Percentiles rank a stretch among this genome's conserved stretches.
These are phyloP conservation scores for Tanaodytes sp. DNA, from an alignment of 2,888 invertebrate genomes.

Conservation along the genomic window DNA sequence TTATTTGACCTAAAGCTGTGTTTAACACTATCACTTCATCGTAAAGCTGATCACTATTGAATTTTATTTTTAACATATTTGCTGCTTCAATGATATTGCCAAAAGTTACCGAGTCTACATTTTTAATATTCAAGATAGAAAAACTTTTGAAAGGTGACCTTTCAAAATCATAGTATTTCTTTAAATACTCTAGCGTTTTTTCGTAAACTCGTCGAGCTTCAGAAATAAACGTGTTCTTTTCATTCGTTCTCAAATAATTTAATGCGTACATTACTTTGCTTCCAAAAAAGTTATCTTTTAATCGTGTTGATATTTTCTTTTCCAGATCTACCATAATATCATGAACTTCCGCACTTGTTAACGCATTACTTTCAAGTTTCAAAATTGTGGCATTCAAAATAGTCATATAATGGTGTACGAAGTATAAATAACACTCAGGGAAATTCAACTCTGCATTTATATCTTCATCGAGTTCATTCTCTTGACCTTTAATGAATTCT, in stretches of 20 bases:
- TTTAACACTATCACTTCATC: background rate
- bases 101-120: background rate
- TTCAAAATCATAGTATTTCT: background rate
- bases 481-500: background rate
- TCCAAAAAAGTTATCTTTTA: conserved; percentile 2
- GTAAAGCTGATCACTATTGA: background rate
- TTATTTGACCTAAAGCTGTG: background rate
- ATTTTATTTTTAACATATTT: background rate
- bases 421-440: background rate
- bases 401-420: background rate
- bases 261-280: background rate
- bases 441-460: background rate
- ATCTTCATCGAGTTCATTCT: background rate
- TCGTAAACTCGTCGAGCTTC: background rate
- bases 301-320: background rate
- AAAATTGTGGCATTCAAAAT: background rate
- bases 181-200: background rate
- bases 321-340: background rate
- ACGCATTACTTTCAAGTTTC: background rate
- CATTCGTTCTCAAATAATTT: background rate
- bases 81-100: background rate
- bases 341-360: background rate
- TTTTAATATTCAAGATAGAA: background rate
- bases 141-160: background rate
- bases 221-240: background rate